Evolutionary conservation across 2,797 vertebrate species (phyloP).

Genomic region (Bufotes viridis): DNA sequence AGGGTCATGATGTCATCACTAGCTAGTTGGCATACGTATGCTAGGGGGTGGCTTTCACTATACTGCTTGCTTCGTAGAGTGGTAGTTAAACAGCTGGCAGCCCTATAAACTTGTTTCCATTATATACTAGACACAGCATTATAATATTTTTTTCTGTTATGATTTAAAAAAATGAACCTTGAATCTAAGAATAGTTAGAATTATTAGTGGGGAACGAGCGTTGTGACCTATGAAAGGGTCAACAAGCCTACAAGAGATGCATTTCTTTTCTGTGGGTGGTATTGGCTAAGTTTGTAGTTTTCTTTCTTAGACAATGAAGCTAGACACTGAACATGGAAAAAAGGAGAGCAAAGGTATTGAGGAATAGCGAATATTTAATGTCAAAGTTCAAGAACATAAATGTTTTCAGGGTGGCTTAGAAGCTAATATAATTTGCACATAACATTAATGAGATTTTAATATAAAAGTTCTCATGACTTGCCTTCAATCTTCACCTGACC

Average conservation of each 20-base stretch:
- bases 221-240: not conserved
- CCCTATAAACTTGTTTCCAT: slow-evolving; percentile 43
- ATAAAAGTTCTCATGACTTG: not conserved
- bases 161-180: not conserved
- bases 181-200: not conserved
- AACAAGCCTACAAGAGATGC: not conserved
- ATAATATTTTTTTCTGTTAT: not conserved
- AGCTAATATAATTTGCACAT: not conserved
- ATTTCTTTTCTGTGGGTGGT: not conserved
- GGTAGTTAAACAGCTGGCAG: slow-evolving; percentile 46
- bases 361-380: not conserved
- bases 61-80: slow-evolving; percentile 34
- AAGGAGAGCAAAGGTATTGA: not conserved
- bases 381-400: not conserved
- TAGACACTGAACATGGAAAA: not conserved
- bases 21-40: slow-evolving; percentile 16
- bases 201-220: not conserved
- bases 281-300: not conserved
- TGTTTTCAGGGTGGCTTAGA: not conserved
- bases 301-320: not conserved
- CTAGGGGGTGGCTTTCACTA: not conserved
- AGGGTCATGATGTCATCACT: slow-evolving; percentile 39
- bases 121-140: not conserved
- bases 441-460: not conserved
- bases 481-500: not conserved